Evolutionary conservation across 1,140 invertebrate species (phyloP).

Genomic region (Chironomus striatipennis): DNA sequence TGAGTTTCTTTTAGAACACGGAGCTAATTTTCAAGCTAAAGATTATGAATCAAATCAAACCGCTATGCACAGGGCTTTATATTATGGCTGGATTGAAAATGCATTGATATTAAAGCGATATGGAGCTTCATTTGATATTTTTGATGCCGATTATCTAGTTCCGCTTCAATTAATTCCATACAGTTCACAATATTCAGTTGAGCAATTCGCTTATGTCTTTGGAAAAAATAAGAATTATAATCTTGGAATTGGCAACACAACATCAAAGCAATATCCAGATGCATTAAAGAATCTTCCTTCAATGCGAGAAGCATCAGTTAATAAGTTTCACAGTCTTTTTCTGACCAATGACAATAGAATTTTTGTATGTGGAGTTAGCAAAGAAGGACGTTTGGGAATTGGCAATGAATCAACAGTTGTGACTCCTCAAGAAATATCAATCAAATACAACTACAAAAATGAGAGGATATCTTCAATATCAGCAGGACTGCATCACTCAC

Average conservation of each 20-base stretch:
- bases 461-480: conserved; percentile 37
- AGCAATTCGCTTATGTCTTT: conserved; percentile 43
- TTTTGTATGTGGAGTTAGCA: conserved; percentile 61
- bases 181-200: conserved; percentile 27
- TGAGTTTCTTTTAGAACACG: conserved; percentile 53
- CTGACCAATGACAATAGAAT: conserved; percentile 46
- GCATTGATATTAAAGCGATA: conserved; percentile 49
- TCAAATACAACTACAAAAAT: conserved; percentile 41
- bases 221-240: conserved; percentile 64
- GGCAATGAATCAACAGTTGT: conserved; percentile 48
- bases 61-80: conserved; percentile 58
- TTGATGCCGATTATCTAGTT: conserved; percentile 34
- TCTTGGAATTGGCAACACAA: conserved; percentile 44
- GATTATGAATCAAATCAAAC: conserved; percentile 62
- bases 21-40: conserved; percentile 47
- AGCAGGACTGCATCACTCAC: conserved; percentile 51
- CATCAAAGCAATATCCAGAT: conserved; percentile 32
- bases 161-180: conserved; percentile 35
- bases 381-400: conserved; percentile 53
- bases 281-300: conserved; percentile 36
- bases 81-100: conserved; percentile 56
- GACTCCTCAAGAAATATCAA: conserved; percentile 44
- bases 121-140: conserved; percentile 36
- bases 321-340: conserved; percentile 51
- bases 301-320: conserved; percentile 52